A percentile compares a stretch with the other conserved stretches of the same genome.
These are phyloP conservation scores for Nemopilema nomurai DNA, from an alignment of 30 jellyfish, hydroid and myxozoan species.

Conservation along the genomic window DNA sequence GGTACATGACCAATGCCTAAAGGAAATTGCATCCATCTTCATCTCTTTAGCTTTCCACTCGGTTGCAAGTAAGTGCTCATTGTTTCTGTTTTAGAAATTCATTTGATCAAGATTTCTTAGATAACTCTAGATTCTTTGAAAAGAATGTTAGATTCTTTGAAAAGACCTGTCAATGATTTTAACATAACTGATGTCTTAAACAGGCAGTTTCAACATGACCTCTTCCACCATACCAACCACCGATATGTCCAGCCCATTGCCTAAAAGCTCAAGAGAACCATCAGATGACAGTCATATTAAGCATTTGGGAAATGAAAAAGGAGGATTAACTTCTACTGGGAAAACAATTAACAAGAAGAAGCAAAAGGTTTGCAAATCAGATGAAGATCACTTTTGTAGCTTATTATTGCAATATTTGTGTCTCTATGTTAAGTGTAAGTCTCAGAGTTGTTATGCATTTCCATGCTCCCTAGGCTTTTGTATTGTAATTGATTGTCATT, in stretches of 20 bases:
- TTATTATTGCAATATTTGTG: no score
- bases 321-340: not conserved
- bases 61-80: slow-evolving; percentile 73
- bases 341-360: not conserved
- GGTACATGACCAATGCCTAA: slow-evolving; percentile 1
- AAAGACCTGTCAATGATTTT: not conserved
- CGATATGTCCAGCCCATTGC: slow-evolving; percentile 38
- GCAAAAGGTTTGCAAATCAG: not conserved
- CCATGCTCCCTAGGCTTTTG: no score
- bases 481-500: no score
- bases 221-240: slow-evolving; percentile 80
- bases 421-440: no score
- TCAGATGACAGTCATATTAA: not conserved
- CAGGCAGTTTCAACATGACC: slow-evolving; percentile 69
- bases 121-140: no score
- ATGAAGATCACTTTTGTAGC: no score
- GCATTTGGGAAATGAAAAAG: not conserved
- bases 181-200: not conserved
- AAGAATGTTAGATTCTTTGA: no score
- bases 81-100: not conserved
- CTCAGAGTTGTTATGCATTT: no score
- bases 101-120: no score
- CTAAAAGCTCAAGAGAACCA: not conserved
- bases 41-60: slow-evolving; percentile 65
- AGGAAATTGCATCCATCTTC: slow-evolving; percentile 63